Evolutionary conservation across 2,888 invertebrate species (phyloP).

Genomic region (Adelphocoris suturalis): DNA sequence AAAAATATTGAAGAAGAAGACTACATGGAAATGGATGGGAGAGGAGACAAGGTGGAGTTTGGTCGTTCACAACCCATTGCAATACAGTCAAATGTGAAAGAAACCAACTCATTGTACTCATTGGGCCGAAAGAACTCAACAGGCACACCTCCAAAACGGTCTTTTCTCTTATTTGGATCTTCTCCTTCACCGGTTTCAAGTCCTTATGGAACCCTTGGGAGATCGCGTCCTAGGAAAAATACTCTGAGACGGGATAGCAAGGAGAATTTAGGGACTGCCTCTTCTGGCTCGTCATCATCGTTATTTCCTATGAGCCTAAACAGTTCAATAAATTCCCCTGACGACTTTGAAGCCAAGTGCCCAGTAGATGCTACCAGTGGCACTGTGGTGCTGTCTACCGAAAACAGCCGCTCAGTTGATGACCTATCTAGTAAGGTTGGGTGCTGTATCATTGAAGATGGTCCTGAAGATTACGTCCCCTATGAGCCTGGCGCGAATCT

Average conservation of each 20-base stretch:
- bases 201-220: constrained; percentile 78
- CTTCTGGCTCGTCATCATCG: constrained; percentile 82
- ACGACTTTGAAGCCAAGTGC: constrained; percentile 77
- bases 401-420: constrained; percentile 58
- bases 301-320: constrained; percentile 86
- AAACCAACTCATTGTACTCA: constrained; percentile 76
- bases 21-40: constrained; percentile 81
- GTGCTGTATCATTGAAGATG: constrained; percentile 23
- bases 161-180: constrained; percentile 79
- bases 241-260: constrained; percentile 79
- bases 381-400: constrained; percentile 41
- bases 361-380: constrained; percentile 78
- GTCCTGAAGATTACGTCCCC: constrained; percentile 77
- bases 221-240: constrained; percentile 77
- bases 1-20: constrained; percentile 78
- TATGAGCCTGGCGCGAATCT: constrained; percentile 74
- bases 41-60: constrained; percentile 62
- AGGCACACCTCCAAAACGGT: constrained; percentile 79
- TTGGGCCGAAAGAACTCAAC: constrained; percentile 78
- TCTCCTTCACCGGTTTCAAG: constrained; percentile 79
- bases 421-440: constrained; percentile 48
- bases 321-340: constrained; percentile 83
- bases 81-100: constrained; percentile 80
- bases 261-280: constrained; percentile 76
- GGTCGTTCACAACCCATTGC: constrained; percentile 84